Conservation (phyloP, 2,113 vertebrate genomes). For the Pyxicephalus adspersus region DNA sequence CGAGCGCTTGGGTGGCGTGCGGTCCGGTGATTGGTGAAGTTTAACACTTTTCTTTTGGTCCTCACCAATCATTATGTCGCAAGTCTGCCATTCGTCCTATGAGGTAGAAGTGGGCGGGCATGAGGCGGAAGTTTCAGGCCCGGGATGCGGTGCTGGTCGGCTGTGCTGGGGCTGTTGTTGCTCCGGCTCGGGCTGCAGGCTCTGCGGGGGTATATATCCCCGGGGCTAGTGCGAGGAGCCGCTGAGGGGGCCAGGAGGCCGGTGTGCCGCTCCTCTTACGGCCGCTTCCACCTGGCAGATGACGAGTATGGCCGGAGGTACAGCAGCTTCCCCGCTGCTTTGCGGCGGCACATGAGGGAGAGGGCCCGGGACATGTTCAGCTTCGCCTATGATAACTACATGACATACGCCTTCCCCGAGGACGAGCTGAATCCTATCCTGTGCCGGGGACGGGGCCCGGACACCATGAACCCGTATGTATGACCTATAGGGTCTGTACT, state of each 20-base stretch:
- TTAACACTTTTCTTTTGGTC: no score
- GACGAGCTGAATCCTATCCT: conserved; percentile 96
- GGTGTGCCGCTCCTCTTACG: conserved; percentile 48
- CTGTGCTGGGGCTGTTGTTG: conserved; percentile 87
- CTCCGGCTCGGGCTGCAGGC: conserved; percentile 78
- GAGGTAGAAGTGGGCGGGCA: neutral
- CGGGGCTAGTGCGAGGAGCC: conserved; percentile 48
- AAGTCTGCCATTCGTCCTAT: neutral
- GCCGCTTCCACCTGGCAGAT: conserved; percentile 43
- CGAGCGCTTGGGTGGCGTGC: neutral
- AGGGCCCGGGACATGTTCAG: conserved; percentile 93
- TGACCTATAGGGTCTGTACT: neutral
- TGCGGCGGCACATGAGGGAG: conserved; percentile 82
- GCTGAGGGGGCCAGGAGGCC: conserved; percentile 55
- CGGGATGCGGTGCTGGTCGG: conserved; percentile 91
- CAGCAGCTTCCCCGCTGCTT: conserved; percentile 82
- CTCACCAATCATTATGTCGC: neutral
- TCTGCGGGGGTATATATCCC: conserved; percentile 50
- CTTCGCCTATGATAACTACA: conserved; percentile 97
- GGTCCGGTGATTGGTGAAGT: neutral
- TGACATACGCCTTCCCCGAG: conserved; percentile 92
- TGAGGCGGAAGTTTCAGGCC: conserved; percentile 10
- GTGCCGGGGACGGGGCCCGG: conserved; percentile 91
- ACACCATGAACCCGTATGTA: conserved; percentile 90
- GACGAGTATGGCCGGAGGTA: conserved; percentile 90